Evolutionary conservation across 2,797 vertebrate species (phyloP), one percentile per base, ranked within the genome.

Genomic region (Adrianichthys oophorus): DNA sequence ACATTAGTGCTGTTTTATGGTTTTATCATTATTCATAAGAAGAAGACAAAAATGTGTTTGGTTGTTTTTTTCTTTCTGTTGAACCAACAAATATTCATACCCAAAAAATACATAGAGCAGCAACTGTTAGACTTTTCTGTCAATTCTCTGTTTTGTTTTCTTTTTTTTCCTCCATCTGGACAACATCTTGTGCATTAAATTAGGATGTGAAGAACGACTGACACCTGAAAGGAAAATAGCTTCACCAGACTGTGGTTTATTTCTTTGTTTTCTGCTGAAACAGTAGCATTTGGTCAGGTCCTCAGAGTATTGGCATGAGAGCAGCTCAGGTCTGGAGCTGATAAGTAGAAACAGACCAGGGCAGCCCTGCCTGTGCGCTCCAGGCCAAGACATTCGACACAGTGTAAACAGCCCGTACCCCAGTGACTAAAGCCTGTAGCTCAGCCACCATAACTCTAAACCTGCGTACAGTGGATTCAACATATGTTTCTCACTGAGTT

Each of bases 331-430:
- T 91, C 92, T 94, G 92, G 86, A 86, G 89, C 89, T 88, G 88
- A 91, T 94, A 92, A 94, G 89, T 93, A 89, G 93, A 93, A 92
- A 83, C 93, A 95, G 92, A 91, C 83, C 60, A 64, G 48, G 56
- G 73, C 81, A 48, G 67, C 41, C 32, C 82, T 82, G 80, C 80
- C 76, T 88, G 82, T 69, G 81, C 76, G 83, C 74, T 82, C 89
- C 88, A 86, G 87, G 80, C 73, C 71, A 72, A 79, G 79, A 69
- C 90, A 89, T 92, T 90, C 89, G 85, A 86, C 86, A 77, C 88
- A 88, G 83, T 84, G 87, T 90, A 84, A 88, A 90, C 15, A 79
- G 80, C 61, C 83, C 68, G 17, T 16, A 7, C 61, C 65, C 80
- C 72, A 68, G 78, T 59, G 76, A 74, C 72, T 73, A 50, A 78